Conservation (phyloP, 2,113 vertebrate species). For the Nicator chloris region DNA sequence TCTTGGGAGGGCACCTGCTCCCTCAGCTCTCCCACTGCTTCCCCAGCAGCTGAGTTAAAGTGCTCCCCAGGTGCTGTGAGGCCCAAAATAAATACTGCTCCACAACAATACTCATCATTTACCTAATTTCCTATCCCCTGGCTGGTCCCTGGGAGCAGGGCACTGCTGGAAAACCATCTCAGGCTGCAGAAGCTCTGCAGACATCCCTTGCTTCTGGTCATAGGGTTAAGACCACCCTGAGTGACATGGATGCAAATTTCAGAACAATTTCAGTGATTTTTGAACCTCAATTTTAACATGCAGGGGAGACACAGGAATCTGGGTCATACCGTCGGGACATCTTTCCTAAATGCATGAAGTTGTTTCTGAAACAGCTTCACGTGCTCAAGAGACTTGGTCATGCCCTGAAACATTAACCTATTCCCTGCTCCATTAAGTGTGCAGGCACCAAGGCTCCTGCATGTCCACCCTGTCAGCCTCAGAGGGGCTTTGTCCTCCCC, state of each 20-base stretch:
- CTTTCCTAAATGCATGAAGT: background rate
- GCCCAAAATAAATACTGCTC: background rate
- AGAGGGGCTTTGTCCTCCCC: background rate
- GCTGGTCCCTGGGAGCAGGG: background rate
- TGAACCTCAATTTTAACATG: background rate
- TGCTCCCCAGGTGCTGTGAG: background rate
- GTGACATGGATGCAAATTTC: background rate
- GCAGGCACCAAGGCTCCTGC: background rate
- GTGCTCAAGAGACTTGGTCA: background rate
- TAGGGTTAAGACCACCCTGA: background rate
- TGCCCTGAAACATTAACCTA: background rate
- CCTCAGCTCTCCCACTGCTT: background rate
- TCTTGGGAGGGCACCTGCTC: background rate
- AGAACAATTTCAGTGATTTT: background rate
- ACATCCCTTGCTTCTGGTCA: background rate
- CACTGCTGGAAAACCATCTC: background rate
- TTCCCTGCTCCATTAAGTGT: background rate
- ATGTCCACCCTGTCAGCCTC: background rate
- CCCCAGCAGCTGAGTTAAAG: background rate
- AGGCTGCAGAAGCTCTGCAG: background rate
- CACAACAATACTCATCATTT: background rate
- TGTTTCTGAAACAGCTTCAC: background rate
- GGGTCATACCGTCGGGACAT: background rate
- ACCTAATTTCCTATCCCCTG: background rate
- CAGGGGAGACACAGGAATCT: fast-evolving